Conservation (phyloP, 2,888 invertebrate species). For the Polyommatus iphigenia region DNA sequence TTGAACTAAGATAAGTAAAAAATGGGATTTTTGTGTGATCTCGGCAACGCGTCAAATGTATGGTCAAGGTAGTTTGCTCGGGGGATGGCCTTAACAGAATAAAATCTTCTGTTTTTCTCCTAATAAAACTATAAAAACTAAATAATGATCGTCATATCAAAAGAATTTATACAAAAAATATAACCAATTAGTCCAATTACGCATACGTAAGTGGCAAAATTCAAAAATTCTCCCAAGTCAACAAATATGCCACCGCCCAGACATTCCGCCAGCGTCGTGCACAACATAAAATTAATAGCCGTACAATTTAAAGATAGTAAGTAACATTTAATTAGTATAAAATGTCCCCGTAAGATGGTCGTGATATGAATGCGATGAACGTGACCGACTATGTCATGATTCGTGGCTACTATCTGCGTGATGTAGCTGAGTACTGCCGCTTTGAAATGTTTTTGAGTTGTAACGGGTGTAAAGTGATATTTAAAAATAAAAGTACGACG, state of each 20-base stretch:
- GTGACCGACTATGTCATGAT: slow-evolving; percentile 48
- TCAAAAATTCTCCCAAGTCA: background rate
- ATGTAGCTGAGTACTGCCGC: background rate
- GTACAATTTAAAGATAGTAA: slow-evolving; percentile 38
- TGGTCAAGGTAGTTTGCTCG: too few species aligned
- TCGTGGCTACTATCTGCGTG: slow-evolving; percentile 34
- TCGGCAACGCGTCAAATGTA: too few species aligned
- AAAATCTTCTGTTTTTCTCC: too few species aligned
- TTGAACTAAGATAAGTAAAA: too few species aligned
- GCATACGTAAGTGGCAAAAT: too few species aligned
- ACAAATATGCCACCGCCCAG: slow-evolving; percentile 12
- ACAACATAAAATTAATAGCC: slow-evolving; percentile 24
- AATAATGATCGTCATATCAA: background rate
- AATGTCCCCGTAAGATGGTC: slow-evolving; percentile 42
- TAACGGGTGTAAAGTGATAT: background rate
- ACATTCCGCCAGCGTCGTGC: background rate
- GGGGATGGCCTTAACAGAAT: too few species aligned
- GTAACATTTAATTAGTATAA: slow-evolving; percentile 50
- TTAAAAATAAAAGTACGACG: background rate
- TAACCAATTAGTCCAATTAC: background rate
- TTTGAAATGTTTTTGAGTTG: slow-evolving; percentile 4
- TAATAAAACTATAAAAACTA: too few species aligned
- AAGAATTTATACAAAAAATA: background rate
- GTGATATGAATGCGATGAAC: slow-evolving; percentile 48
- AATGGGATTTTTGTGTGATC: too few species aligned